Base-by-base conservation (phyloP, 2,888 invertebrate species). In the Epistrophe eligans region DNA sequence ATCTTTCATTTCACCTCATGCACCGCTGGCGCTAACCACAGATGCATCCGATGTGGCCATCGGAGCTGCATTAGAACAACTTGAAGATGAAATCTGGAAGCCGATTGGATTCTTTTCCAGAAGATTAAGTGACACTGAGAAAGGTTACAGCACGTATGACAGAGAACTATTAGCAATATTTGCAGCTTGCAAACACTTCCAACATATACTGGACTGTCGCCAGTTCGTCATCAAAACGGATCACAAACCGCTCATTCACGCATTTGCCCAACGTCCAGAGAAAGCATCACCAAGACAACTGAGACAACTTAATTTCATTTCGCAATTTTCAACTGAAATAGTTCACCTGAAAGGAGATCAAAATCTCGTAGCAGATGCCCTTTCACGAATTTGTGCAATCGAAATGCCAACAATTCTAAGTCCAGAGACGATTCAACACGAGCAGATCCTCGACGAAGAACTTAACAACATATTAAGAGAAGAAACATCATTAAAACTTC, bases 231-330 rank as follows among this genome's bases (percentile, higher is more conserved):
- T 52, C 6, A 52, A 19, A 52, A 52, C 52, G 11, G 52, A 52
- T 19, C 52, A 52, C 11, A 52, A 52, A 19, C 52, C 52, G 5
- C 52, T 52, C 19, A 52, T 10, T 5, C 19, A 10, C 11, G 52
- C 52, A 4, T 52, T 52, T 19, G 7, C 52, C 4, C 52, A 92
- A 6, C 90, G 90, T 1, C 62, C 72, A 0, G 84, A 87, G 5
- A 79, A 84, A 71, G 76, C 74, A 40, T 87, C 80, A 0, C 82
- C 82, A 0, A 77, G 88, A 1, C 83, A 89, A 15, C 17, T 87
- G 1, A 32, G 32, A 32, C 32, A 32, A 32, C 7, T 32, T 3
- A 76, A 89, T n/a, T 82, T 58, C 43, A 71, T 88, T 9, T 76
- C 79, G 13, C 82, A 88, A 57, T 88, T 87, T 48, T 67, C 82